Conservation (phyloP, 2,113 vertebrate species). For the Maccullochella peelii region DNA sequence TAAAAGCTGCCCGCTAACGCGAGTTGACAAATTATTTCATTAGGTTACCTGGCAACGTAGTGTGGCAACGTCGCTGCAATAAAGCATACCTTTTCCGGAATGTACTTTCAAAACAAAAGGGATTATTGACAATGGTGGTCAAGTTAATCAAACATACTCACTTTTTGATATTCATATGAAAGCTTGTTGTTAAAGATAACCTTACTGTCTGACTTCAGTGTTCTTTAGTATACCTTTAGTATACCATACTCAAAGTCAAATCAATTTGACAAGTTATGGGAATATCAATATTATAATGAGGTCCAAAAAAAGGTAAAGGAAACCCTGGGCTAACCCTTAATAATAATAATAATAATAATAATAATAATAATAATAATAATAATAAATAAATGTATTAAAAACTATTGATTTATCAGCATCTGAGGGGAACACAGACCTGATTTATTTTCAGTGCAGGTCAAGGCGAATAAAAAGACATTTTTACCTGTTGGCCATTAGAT, state of each 20-base stretch:
- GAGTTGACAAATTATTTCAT: not conserved
- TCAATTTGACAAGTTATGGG: too few relatives aligned
- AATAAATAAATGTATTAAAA: too few relatives aligned
- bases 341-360: too few relatives aligned
- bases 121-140: not conserved
- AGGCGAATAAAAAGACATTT: not conserved
- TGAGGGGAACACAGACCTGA: not conserved
- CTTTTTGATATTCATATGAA: not conserved
- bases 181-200: not conserved
- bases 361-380: too few relatives aligned
- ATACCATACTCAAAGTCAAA: too few relatives aligned
- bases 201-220: not conserved
- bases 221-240: too few relatives aligned
- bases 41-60: constrained; percentile 17
- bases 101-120: constrained; percentile 9
- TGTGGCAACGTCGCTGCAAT: too few relatives aligned
- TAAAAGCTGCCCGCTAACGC: not conserved
- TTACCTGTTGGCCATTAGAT: constrained; percentile 27
- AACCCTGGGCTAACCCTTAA: too few relatives aligned
- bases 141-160: not conserved
- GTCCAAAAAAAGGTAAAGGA: too few relatives aligned
- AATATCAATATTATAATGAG: too few relatives aligned
- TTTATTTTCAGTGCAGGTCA: not conserved
- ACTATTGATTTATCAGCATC: not conserved
- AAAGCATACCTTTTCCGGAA: too few relatives aligned